Conservation (phyloP, 2,113 vertebrate genomes). For the Megaceryle torquata region DNA sequence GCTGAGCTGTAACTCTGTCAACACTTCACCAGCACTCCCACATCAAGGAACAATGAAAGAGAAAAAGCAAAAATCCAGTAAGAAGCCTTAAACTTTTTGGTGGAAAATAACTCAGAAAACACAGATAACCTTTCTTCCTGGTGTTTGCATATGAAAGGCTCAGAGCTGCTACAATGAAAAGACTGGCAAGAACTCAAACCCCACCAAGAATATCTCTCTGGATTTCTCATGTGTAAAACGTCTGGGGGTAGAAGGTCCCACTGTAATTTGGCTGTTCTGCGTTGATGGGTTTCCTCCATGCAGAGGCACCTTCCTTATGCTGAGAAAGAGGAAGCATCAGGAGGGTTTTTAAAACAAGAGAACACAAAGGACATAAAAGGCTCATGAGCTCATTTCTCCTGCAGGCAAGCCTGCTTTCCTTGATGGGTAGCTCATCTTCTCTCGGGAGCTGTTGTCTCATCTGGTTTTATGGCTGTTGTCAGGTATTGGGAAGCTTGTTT, state of each 20-base stretch:
- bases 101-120: neutral
- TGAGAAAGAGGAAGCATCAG: neutral
- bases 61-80: neutral
- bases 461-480: neutral
- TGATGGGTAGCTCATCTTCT: neutral
- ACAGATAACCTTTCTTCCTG: neutral
- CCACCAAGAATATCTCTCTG: neutral
- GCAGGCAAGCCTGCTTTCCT: neutral
- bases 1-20: neutral
- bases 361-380: neutral
- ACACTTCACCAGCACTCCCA: neutral
- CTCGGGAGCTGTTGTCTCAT: neutral
- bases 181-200: neutral
- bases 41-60: neutral
- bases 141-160: neutral
- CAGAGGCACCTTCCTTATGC: neutral
- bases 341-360: neutral
- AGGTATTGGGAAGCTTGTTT: neutral
- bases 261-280: neutral
- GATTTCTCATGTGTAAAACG: neutral
- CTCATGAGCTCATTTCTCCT: neutral
- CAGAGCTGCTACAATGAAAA: neutral
- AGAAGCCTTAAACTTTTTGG: neutral
- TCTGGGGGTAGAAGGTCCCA: neutral
- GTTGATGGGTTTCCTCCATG: neutral